These are phyloP conservation scores for Cephonodes hylas DNA, from an alignment of 2,888 invertebrate species.

Conservation along the genomic window DNA sequence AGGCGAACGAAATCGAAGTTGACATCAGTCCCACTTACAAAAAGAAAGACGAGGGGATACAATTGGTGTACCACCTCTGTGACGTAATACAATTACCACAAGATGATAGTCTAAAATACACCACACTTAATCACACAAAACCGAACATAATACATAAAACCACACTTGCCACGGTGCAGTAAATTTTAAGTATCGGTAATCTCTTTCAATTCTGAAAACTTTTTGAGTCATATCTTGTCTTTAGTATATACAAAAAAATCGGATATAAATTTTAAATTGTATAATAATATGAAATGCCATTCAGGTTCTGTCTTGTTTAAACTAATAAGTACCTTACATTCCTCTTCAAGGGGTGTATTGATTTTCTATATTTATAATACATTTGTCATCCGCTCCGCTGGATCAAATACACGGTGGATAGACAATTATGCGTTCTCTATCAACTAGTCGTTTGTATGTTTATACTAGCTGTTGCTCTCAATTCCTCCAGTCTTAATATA, in stretches of 20 bases:
- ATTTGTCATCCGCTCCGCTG: background rate
- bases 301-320: background rate
- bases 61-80: background rate
- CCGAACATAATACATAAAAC: background rate
- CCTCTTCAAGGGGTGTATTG: background rate
- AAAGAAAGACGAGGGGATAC: background rate
- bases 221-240: too few relatives aligned
- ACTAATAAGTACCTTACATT: background rate
- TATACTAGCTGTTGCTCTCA: too few relatives aligned
- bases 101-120: background rate
- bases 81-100: background rate
- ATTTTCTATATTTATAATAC: background rate
- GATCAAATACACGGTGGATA: background rate
- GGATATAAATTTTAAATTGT: too few relatives aligned
- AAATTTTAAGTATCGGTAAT: too few relatives aligned
- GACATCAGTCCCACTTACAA: background rate
- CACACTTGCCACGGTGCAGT: too few relatives aligned
- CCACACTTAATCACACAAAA: too few relatives aligned
- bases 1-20: constrained; percentile 4
- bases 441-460: too few relatives aligned
- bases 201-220: too few relatives aligned
- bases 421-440: background rate
- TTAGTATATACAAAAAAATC: too few relatives aligned
- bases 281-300: background rate
- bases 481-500: too few relatives aligned